Conservation (phyloP, 2,888 invertebrate genomes). For the Cloeon dipterum region DNA sequence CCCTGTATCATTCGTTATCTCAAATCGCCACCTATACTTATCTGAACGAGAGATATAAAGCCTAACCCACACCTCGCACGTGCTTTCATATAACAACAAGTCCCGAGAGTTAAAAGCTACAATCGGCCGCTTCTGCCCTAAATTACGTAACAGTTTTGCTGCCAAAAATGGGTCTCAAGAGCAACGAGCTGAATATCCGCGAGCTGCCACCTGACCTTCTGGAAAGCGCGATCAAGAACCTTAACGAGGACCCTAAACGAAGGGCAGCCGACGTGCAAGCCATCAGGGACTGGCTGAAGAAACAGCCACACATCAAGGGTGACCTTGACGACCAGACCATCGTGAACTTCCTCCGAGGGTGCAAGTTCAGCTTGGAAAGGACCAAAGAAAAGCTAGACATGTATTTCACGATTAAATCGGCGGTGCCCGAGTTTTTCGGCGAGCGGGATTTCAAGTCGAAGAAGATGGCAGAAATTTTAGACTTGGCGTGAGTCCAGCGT, state of each 20-base stretch:
- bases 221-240: constrained; percentile 23
- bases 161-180: no score
- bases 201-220: constrained; percentile 22
- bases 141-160: no score
- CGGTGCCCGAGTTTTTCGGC: constrained; percentile 59
- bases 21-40: no score
- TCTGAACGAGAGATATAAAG: no score
- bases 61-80: no score
- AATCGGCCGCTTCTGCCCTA: no score
- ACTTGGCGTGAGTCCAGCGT: constrained; percentile 25
- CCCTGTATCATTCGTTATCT: no score
- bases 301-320: constrained; percentile 30
- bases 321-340: no score
- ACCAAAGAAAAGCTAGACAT: constrained; percentile 67
- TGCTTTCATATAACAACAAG: no score
- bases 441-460: constrained; percentile 39
- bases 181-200: no score
- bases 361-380: constrained; percentile 69
- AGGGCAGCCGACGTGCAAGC: constrained; percentile 23
- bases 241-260: constrained; percentile 27
- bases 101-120: no score
- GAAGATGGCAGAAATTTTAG: constrained; percentile 27
- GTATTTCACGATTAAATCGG: constrained; percentile 68
- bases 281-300: constrained; percentile 29
- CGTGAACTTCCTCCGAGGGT: constrained; percentile 28